Evolutionary conservation across 2,797 vertebrate genomes (phyloP), one percentile per base, ranked within the genome.

Genomic region (Rhinichthys osculus): DNA sequence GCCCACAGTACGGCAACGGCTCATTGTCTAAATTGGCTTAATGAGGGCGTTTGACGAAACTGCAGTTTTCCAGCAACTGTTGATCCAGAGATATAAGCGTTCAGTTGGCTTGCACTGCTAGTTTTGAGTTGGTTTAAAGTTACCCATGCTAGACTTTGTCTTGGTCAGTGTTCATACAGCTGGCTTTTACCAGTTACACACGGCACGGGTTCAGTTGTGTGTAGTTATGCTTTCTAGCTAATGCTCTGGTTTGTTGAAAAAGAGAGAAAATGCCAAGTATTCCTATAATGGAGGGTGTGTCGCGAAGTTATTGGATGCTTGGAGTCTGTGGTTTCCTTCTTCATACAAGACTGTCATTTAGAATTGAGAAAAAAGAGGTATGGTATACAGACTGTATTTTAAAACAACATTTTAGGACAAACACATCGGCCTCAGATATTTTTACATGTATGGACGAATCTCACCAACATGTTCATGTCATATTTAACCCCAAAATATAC

Each of bases 231-330:
- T 62, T 27, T 59, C 57, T 62, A 21, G 19, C 8, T 57, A 11
- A 33, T 47, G n/a, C 59, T 80, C 78, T 80, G 35, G 42, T 84
- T 79, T 80, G 69, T 54, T 66, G 27, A 57, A 57, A 54, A 72
- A 40, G 70, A 71, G 14, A 35, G 86, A 78, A 80, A 74, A 79
- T 74, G 47, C 33, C 4, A 44, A 84, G 83, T 57, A 78, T 78
- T 70, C 19, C 10, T 84, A 30, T 78, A 78, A 84, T 72, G 62
- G 66, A 57, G 78, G 86, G 86, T 87, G 86, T 87, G 86, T 85
- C 54, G 23, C 1, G 77, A 76, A 21, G 82, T 84, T 35, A 19
- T 52, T 87, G 81, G 81, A 47, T 21, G 38, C 23, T 64, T 80
- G 82, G 76, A 79, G 82, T 79, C 81, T 79, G 85, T 72, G 86